Evolutionary conservation across 2,113 vertebrate genomes (phyloP).

Genomic region (Dolichallabes microphthalmus): DNA sequence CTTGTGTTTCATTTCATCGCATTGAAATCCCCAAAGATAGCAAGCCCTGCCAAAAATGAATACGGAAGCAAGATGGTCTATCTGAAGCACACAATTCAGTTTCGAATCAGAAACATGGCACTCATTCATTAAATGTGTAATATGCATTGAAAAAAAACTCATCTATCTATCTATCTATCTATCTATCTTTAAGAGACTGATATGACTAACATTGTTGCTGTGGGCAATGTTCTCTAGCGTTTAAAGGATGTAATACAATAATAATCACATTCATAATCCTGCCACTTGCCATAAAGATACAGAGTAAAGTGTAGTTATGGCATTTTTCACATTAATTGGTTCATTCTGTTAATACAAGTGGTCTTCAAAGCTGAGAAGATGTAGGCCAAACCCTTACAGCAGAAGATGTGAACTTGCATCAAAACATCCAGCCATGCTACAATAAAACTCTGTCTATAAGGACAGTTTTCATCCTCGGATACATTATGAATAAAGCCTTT

Average conservation of each 20-base stretch:
- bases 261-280: constrained; percentile 17
- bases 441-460: constrained; percentile 6
- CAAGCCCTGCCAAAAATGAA: not conserved
- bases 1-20: constrained; percentile 23
- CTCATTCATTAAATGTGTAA: not conserved
- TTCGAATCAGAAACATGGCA: not conserved
- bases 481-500: not conserved
- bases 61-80: not conserved
- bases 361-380: not conserved
- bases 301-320: not conserved
- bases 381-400: not conserved
- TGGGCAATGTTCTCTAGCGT: too few relatives aligned
- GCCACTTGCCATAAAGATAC: not conserved
- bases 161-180: too few relatives aligned
- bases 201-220: too few relatives aligned
- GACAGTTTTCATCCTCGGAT: not conserved
- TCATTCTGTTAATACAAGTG: not conserved
- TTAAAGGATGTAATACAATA: too few relatives aligned
- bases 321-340: not conserved
- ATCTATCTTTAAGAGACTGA: not conserved
- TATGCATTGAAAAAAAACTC: too few relatives aligned
- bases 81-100: not conserved
- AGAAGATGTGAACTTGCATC: not conserved
- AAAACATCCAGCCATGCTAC: not conserved
- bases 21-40: constrained; percentile 15